Percentiles rank a stretch among this genome's conserved stretches.
Evolutionary conservation across 2,888 invertebrate species (phyloP).

Genomic region (Idaea biselata): DNA sequence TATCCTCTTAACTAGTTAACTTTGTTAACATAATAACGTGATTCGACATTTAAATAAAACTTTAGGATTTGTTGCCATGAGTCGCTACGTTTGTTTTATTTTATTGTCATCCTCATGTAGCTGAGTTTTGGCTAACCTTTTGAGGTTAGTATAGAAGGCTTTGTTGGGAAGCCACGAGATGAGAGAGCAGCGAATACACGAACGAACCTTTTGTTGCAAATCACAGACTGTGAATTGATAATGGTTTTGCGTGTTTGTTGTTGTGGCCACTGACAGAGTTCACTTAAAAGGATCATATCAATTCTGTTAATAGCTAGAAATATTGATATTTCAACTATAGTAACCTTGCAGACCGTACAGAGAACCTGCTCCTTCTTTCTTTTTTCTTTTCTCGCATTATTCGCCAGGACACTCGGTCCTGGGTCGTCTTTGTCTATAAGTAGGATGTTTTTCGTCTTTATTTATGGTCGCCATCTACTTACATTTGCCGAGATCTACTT

Average conservation of each 20-base stretch:
- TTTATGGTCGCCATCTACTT: too few relatives aligned
- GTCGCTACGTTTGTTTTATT: conserved; percentile 27
- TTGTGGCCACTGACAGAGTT: conserved; percentile 35
- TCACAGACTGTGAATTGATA: conserved; percentile 70
- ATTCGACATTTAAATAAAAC: too few relatives aligned
- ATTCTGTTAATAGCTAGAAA: neutral
- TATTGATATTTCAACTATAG: too few relatives aligned
- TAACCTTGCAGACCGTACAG: too few relatives aligned
- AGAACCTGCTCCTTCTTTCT: too few relatives aligned
- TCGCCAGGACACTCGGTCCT: too few relatives aligned
- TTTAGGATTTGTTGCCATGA: conserved; percentile 7
- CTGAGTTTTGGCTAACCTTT: conserved; percentile 40
- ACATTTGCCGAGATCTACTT: too few relatives aligned
- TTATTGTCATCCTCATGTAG: conserved; percentile 24
- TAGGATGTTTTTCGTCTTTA: too few relatives aligned
- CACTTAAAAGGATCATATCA: conserved; percentile 5
- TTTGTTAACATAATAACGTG: too few relatives aligned
- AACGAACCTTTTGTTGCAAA: conserved; percentile 62
- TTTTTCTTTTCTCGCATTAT: too few relatives aligned
- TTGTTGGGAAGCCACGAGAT: conserved; percentile 49
- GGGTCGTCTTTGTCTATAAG: too few relatives aligned
- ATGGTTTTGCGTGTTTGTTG: conserved; percentile 56
- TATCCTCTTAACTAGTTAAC: too few relatives aligned
- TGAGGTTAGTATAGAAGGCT: conserved; percentile 47
- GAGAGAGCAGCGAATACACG: conserved; percentile 55